Percentiles rank a stretch among this genome's conserved stretches.
Evolutionary conservation across 2,888 invertebrate species (phyloP).

Genomic region (Patella ulyssiponensis): DNA sequence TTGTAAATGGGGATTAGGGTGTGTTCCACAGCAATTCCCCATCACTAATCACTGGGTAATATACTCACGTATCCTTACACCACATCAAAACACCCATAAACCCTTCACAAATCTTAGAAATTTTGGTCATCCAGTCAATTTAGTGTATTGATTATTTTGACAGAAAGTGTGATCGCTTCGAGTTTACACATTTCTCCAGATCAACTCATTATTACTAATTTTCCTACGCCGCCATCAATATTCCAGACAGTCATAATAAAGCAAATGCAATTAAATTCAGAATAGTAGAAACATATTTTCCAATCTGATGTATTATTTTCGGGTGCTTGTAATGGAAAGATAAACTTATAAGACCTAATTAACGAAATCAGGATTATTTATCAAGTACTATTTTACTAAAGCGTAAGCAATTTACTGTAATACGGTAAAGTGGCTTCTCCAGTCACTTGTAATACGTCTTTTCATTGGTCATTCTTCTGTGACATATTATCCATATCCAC

Average conservation of each 20-base stretch:
- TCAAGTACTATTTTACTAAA: too few relatives aligned
- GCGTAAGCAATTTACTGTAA: too few relatives aligned
- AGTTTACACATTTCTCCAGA: not conserved
- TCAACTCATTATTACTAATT: not conserved
- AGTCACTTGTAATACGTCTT: too few relatives aligned
- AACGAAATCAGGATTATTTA: too few relatives aligned
- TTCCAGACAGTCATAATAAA: not conserved
- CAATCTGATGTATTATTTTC: too few relatives aligned
- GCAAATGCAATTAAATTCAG: slow-evolving; percentile 68
- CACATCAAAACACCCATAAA: not conserved
- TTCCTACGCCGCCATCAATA: not conserved
- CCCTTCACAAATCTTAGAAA: not conserved
- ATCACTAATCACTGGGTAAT: not conserved
- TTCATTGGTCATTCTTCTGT: too few relatives aligned
- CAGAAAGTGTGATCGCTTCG: not conserved
- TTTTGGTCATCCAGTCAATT: not conserved
- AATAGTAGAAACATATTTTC: too few relatives aligned
- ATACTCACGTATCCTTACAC: not conserved
- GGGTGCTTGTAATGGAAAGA: too few relatives aligned
- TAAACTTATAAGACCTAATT: too few relatives aligned
- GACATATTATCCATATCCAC: too few relatives aligned
- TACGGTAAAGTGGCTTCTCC: too few relatives aligned
- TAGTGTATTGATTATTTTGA: slow-evolving; percentile 6
- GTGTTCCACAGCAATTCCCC: slow-evolving; percentile 11
- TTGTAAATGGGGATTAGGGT: slow-evolving; percentile 1